Conservation (phyloP, 2,797 vertebrate genomes). For the Orestias chungarensis region DNA sequence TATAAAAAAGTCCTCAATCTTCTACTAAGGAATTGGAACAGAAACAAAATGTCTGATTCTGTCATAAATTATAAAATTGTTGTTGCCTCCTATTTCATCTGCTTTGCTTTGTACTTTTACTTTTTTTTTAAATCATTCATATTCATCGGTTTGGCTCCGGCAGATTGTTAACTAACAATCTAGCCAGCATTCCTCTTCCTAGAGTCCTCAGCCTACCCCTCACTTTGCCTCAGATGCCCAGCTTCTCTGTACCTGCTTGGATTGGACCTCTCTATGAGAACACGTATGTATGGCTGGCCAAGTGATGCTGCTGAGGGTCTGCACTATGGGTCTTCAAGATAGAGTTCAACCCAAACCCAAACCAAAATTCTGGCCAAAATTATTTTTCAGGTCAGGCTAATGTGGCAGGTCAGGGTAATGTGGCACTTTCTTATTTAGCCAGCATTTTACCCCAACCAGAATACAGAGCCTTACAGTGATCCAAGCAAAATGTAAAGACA, state of each 20-base stretch:
- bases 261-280: slow-evolving; percentile 93
- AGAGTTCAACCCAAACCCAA: too few species aligned
- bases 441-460: too few species aligned
- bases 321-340: slow-evolving; percentile 19
- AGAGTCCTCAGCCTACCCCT: slow-evolving; percentile 96
- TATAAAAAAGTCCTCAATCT: not conserved
- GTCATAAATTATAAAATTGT: not conserved
- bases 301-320: not conserved
- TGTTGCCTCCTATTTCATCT: slow-evolving; percentile 14
- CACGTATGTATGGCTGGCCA: slow-evolving; percentile 88
- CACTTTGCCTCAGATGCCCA: slow-evolving; percentile 96
- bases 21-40: not conserved
- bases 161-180: slow-evolving; percentile 97
- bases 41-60: not conserved
- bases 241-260: slow-evolving; percentile 92
- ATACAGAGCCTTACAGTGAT: not conserved
- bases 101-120: slow-evolving; percentile 11
- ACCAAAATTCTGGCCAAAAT: too few species aligned
- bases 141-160: slow-evolving; percentile 15
- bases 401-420: too few species aligned
- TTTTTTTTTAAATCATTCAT: slow-evolving; percentile 9
- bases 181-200: slow-evolving; percentile 94
- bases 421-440: too few species aligned
- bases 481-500: too few species aligned
- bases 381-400: too few species aligned